Conservation (phyloP, 2,113 vertebrate species). For the Gobius niger region DNA sequence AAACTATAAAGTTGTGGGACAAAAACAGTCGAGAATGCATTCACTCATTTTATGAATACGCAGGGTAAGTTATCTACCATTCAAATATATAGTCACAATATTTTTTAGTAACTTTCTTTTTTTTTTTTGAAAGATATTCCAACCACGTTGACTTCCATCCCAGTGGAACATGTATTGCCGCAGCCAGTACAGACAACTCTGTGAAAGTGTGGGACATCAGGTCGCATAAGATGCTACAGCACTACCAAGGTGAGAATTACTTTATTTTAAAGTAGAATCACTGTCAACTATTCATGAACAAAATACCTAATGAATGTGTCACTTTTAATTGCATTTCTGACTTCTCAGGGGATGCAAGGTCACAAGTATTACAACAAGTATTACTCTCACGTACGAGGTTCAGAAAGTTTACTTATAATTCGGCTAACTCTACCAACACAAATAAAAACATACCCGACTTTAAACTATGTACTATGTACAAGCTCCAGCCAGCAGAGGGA, state of each 20-base stretch:
- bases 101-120: neutral
- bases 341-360: too few relatives aligned
- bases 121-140: conserved; percentile 79
- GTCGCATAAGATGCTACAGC: conserved; percentile 90
- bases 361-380: too few relatives aligned
- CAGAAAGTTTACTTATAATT: neutral
- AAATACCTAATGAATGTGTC: too few relatives aligned
- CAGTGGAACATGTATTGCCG: conserved; percentile 88
- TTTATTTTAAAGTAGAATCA: too few relatives aligned
- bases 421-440: neutral
- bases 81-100: neutral
- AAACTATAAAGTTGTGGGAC: conserved; percentile 95
- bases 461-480: conserved; percentile 1
- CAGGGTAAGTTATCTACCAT: conserved; percentile 79
- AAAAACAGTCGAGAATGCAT: conserved; percentile 92
- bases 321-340: too few relatives aligned
- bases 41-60: conserved; percentile 92
- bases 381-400: too few relatives aligned
- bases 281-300: too few relatives aligned
- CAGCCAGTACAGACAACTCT: conserved; percentile 86
- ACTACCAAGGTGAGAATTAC: conserved; percentile 91
- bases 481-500: conserved; percentile 57
- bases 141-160: conserved; percentile 92
- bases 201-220: conserved; percentile 96
- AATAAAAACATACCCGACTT: neutral